Base-by-base conservation (phyloP, 2,888 invertebrate genomes). In the Luperina nickerlii region DNA sequence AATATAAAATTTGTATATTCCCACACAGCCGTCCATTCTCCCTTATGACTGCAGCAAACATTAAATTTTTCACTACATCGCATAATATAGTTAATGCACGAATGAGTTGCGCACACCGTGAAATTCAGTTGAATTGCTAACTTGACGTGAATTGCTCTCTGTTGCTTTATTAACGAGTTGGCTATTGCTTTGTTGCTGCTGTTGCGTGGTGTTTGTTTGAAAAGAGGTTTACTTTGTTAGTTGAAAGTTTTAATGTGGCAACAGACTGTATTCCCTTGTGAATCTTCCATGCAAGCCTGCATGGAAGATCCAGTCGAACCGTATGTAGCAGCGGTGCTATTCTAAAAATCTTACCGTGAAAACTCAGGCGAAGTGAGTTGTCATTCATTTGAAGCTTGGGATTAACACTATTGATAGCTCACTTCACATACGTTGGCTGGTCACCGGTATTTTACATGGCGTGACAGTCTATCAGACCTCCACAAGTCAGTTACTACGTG, bases 11-110 rank as follows among this genome's bases (percentile, higher is more conserved):
- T 20, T 4, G 0, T 32, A 20, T 38, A 74, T 27, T 45, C 18
- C n/a, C n/a, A n/a, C n/a, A n/a, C 45, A 57, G 2, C 27, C 42
- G 5, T 20, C 45, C 32, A 57, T 65, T 65, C 18, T 54, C 11
- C 38, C 62, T 48, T 65, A 84, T 45, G 62, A 76, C 76, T 85
- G 85, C 85, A 76, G 63, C 45, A 45, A 74, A 60, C 38, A 68
- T 73, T 79, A 82, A 81, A 87, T 86, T 90, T 90, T 90, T 89
- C 87, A 87, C 82, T 71, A 84, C 70, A 86, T 73, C 73, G 78
- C 84, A 86, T 80, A 74, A 79, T 80, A 78, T 78, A 81, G 66
- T 82, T 87, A 84, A 87, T 90, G 85, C 87, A 89, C 83, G 89
- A 86, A 73, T 75, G 82, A 81, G 79, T 72, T 70, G 67, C 73